A percentile compares a stretch with the other conserved stretches of the same genome.
Evolutionary conservation across 1,140 invertebrate species (phyloP).

Genomic region (Pseudomyrmex concolor): DNA sequence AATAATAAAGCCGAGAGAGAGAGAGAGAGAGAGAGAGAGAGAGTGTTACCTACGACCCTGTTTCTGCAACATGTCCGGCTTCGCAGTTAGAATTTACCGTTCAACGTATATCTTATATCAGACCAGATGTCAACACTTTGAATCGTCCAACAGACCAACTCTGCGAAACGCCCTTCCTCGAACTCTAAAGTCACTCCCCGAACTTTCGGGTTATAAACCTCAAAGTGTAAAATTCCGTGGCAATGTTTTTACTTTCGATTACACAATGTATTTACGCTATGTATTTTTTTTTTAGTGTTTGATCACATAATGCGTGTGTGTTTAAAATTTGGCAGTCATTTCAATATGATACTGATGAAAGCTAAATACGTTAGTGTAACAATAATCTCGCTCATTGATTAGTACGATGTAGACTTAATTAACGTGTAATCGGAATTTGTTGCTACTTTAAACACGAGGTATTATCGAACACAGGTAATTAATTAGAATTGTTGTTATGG

Average conservation of each 20-base stretch:
- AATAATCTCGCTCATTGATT: conserved; percentile 5
- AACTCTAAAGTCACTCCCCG: conserved; percentile 7
- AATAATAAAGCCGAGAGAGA: conserved; percentile 34
- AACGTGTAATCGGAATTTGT: conserved; percentile 20
- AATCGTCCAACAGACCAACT: conserved; percentile 1
- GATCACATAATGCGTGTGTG: no score
- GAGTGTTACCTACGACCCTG: conserved; percentile 26
- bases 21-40: no score
- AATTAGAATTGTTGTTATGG: conserved; percentile 12
- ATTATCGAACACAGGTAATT: conserved; percentile 26
- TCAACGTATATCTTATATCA: conserved; percentile 26
- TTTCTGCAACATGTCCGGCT: conserved; percentile 28
- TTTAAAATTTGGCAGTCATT: background rate
- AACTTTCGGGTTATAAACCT: background rate
- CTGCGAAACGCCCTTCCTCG: background rate
- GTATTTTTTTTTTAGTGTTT: no score
- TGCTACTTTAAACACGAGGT: background rate
- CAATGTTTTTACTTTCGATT: background rate
- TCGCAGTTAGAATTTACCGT: conserved; percentile 26
- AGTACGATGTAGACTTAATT: conserved; percentile 22
- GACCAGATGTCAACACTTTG: conserved; percentile 31
- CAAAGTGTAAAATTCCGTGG: background rate
- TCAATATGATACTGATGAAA: conserved; percentile 7
- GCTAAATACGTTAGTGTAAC: background rate
- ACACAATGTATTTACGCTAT: no score